These are phyloP conservation scores for Ictalurus furcatus DNA, from an alignment of 2,113 vertebrate genomes.

Conservation along the genomic window DNA sequence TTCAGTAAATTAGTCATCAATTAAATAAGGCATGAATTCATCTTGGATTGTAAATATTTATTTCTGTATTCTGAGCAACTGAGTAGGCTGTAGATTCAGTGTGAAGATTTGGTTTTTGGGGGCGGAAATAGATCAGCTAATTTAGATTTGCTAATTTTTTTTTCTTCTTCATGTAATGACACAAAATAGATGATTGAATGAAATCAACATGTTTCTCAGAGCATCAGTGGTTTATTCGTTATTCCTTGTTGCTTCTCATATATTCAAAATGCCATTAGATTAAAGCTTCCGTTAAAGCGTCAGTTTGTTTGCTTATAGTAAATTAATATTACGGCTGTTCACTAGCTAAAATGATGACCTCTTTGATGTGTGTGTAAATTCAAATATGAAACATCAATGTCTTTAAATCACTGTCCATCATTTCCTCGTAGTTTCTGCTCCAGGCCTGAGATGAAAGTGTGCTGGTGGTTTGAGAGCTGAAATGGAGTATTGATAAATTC, in stretches of 20 bases:
- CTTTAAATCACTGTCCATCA: conserved; percentile 42
- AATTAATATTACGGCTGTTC: neutral
- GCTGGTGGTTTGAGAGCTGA: conserved; percentile 49
- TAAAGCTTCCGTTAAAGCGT: too few relatives aligned
- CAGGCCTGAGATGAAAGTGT: conserved; percentile 38
- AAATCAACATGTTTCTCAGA: neutral
- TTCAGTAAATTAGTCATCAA: conserved; percentile 4
- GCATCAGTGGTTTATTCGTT: neutral
- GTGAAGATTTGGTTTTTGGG: neutral
- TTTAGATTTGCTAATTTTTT: neutral
- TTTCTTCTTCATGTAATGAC: neutral
- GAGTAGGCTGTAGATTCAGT: neutral
- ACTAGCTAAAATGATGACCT: neutral
- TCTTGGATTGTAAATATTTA: conserved; percentile 6
- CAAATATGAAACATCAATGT: conserved; percentile 7
- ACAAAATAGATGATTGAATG: neutral
- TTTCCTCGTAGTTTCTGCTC: conserved; percentile 36
- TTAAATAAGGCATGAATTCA: neutral
- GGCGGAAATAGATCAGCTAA: neutral
- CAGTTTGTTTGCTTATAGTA: neutral
- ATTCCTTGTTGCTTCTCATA: too few relatives aligned
- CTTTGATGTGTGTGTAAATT: conserved; percentile 34
- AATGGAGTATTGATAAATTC: conserved; percentile 68
- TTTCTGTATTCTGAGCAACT: neutral
- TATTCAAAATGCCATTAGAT: neutral